Evolutionary conservation across 2,888 invertebrate genomes (phyloP), one percentile per base, ranked within the genome.

Genomic region (Bugula neritina): DNA sequence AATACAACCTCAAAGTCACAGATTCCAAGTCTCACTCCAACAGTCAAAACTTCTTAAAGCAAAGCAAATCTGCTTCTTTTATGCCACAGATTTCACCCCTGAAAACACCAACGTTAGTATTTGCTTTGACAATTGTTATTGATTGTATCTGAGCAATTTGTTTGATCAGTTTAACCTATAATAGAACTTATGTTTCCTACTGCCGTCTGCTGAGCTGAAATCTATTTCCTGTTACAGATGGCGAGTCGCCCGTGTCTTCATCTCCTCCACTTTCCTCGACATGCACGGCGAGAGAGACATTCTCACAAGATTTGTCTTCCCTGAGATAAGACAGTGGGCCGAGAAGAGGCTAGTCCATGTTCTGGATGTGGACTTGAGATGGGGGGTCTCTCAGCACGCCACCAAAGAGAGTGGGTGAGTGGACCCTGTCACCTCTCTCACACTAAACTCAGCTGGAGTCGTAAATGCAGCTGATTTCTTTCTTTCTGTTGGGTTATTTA

Each of bases 281-380:
- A 86, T 86, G 85, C 85, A 86, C 74, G 84, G 84, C 2, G 86
- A 86, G 76, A 78, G 86, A 71, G 85, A 86, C 75, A 75, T 86
- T 25, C 77, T 86, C 70, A 82, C 83, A 17, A 77, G 84, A 1
- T 84, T 80, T 77, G 82, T 86, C 43, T 84, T 86, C 76, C 86
- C 86, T 3, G 84, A 85, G 76, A 77, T 86, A 73, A 79, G 83
- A 69, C 79, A 80, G 35, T 77, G 82, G 71, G 82, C 83, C 2
- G 75, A 77, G 73, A 79, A 80, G 69, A 79, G 82, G 69, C 81
- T 81, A 73, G 77, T 83, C 72, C 79, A 83, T 72, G 76, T 86
- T 2, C 77, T 80, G 73, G 84, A 85, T 76, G 81, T 86, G n/a
- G 86, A 86, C 75, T 77, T 86, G 35, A 77, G 86, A 55, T 86